phyloP scores from a whole-genome alignment of 2,888 invertebrate genomes.

The Metellina segmentata region DNA sequence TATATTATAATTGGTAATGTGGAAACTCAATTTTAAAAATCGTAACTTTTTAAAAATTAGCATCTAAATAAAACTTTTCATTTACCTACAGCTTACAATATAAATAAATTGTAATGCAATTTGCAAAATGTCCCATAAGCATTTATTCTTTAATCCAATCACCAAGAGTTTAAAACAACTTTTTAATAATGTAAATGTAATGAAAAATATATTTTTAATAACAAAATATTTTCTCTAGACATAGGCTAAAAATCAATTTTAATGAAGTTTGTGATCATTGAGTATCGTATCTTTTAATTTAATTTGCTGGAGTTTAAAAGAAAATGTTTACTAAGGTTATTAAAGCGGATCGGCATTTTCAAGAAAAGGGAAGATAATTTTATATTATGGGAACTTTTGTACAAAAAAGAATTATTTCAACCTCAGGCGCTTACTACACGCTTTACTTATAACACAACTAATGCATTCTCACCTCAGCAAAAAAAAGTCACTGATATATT shows the following conservation, averaged over 20 bases:
- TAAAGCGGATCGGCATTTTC: neutral
- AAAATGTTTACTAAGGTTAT: neutral
- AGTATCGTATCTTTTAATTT: neutral
- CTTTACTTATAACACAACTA: neutral
- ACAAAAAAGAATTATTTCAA: neutral
- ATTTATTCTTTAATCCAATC: too few species aligned
- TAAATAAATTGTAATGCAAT: too few species aligned
- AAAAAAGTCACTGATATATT: neutral
- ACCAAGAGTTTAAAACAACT: too few species aligned
- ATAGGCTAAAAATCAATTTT: neutral
- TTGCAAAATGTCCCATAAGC: too few species aligned
- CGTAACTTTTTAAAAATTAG: too few species aligned
- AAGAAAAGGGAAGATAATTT: neutral
- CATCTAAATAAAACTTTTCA: too few species aligned
- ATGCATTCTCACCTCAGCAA: neutral
- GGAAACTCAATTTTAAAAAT: too few species aligned
- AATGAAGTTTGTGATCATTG: neutral
- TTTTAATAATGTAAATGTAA: too few species aligned
- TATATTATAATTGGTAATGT: too few species aligned
- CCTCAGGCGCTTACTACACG: neutral
- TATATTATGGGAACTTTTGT: neutral
- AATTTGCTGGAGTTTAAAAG: neutral
- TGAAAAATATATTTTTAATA: too few species aligned
- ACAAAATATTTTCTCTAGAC: neutral
- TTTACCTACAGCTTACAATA: too few species aligned